These are phyloP conservation scores for Steinernema khuongi DNA, from an alignment of 1,140 invertebrate species.

Conservation along the genomic window DNA sequence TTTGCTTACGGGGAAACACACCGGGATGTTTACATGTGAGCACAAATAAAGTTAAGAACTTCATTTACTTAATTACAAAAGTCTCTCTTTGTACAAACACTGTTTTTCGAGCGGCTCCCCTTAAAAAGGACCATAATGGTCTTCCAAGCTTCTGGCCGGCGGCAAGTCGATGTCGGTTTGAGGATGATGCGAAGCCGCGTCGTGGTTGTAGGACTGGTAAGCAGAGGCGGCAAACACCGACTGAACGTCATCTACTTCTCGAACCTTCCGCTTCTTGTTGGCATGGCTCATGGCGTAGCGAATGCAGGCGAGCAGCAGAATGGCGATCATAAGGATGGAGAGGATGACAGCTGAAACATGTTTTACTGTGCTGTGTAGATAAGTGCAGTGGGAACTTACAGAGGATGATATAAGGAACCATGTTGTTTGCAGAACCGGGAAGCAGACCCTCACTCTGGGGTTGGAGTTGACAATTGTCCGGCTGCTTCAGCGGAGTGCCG, in stretches of 20 bases:
- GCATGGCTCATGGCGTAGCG: constrained; percentile 41
- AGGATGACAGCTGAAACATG: constrained; percentile 58
- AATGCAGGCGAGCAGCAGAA: constrained; percentile 55
- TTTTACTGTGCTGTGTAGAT: not conserved
- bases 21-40: too few species aligned
- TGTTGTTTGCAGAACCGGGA: not conserved
- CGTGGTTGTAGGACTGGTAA: not conserved
- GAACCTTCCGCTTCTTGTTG: not conserved
- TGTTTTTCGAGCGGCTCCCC: not conserved
- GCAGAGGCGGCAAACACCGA: not conserved
- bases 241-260: not conserved
- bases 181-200: not conserved
- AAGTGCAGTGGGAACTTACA: constrained; percentile 30
- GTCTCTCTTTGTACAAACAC: not conserved
- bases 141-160: not conserved
- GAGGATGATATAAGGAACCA: constrained; percentile 52
- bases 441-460: not conserved
- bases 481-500: constrained; percentile 46
- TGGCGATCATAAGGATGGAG: constrained; percentile 55
- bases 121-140: constrained; percentile 5
- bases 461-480: not conserved
- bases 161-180: not conserved
- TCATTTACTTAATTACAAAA: not conserved
- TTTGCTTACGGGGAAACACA: too few species aligned
- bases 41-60: too few species aligned